Evolutionary conservation across 1,140 invertebrate species (phyloP).

Genomic region (Gryon sp.): DNA sequence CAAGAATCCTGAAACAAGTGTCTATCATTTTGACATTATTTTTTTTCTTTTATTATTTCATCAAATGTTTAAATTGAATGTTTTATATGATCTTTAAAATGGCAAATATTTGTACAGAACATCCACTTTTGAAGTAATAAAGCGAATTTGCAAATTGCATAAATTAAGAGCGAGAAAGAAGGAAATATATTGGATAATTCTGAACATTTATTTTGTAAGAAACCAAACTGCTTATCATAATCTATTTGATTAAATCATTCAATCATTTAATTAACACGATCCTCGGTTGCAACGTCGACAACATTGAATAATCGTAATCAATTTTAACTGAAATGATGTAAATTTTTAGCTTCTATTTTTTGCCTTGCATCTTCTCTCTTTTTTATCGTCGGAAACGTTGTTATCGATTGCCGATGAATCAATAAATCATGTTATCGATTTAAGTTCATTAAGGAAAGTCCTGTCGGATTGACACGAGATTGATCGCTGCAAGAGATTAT

Average conservation of each 20-base stretch:
- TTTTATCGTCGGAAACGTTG: slow-evolving; percentile 14
- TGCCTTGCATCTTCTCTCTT: no score
- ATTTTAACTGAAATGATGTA: slow-evolving; percentile 21
- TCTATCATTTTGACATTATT: no score
- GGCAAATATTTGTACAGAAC: no score
- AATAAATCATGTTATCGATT: slow-evolving; percentile 56
- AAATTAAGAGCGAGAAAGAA: no score
- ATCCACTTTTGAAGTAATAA: no score
- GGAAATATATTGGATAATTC: no score
- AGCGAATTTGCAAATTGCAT: not conserved
- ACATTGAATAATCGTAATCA: slow-evolving; percentile 18
- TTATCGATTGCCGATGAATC: slow-evolving; percentile 35
- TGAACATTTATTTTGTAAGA: no score
- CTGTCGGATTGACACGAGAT: slow-evolving; percentile 47
- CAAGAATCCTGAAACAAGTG: no score
- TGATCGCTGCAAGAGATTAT: slow-evolving; percentile 42
- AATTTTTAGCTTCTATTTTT: no score
- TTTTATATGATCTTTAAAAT: no score
- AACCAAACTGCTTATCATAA: slow-evolving; percentile 16
- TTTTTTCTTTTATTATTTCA: no score
- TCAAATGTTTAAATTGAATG: no score
- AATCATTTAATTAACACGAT: slow-evolving; percentile 42
- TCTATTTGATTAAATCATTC: slow-evolving; percentile 35
- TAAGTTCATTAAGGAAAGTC: slow-evolving; percentile 48
- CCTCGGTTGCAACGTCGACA: not conserved